Evolutionary conservation across 2,888 invertebrate species (phyloP).

Genomic region (Pollenia labialis): DNA sequence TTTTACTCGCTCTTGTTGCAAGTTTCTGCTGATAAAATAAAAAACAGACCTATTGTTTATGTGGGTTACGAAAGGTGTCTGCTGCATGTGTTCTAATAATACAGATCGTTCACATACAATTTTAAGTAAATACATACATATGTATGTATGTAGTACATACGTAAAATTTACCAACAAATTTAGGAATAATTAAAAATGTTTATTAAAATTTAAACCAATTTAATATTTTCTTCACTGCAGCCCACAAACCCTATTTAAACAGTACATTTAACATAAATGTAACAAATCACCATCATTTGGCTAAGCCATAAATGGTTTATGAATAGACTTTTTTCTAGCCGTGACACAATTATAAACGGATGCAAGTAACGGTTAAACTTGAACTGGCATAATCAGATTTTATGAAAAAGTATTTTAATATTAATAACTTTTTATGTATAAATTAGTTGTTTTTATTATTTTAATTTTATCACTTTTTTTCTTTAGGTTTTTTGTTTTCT

Average conservation of each 20-base stretch:
- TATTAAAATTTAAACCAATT: too few species aligned
- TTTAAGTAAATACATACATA: background rate
- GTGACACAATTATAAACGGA: constrained; percentile 42
- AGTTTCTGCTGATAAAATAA: too few species aligned
- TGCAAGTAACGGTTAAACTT: constrained; percentile 40
- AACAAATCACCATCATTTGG: too few species aligned
- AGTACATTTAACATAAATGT: background rate
- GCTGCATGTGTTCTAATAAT: background rate
- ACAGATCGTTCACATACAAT: background rate
- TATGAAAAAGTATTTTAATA: background rate
- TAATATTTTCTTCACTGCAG: background rate
- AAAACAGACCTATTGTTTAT: too few species aligned
- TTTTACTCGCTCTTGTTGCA: too few species aligned
- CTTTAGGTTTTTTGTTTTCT: background rate
- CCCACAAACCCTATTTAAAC: constrained; percentile 26
- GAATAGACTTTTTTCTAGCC: constrained; percentile 38
- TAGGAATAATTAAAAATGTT: background rate
- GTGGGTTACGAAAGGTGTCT: too few species aligned
- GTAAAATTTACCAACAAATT: constrained; percentile 2
- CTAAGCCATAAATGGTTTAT: constrained; percentile 43
- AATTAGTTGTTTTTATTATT: background rate
- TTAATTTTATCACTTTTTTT: constrained; percentile 39
- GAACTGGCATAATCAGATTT: constrained; percentile 5
- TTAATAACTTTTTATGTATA: constrained; percentile 6
- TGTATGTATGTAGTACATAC: background rate